Percentiles rank a stretch among this genome's conserved stretches.
These are phyloP conservation scores for Cryptosula pallasiana DNA, from an alignment of 2,888 invertebrate genomes.

Conservation along the genomic window DNA sequence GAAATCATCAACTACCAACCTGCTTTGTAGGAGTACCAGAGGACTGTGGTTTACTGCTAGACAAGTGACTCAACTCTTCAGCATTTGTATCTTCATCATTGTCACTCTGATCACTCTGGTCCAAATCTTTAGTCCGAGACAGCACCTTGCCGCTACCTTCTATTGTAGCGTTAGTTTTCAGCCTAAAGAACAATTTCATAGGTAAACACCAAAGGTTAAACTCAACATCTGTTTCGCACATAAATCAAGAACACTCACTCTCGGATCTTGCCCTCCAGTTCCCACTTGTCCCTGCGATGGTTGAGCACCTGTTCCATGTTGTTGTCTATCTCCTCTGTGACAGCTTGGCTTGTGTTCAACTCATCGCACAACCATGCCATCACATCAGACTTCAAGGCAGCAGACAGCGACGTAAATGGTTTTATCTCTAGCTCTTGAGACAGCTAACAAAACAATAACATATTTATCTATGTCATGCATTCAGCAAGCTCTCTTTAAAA, in stretches of 20 bases:
- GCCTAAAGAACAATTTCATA: neutral
- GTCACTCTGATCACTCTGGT: slow-evolving; percentile 25
- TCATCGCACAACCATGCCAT: slow-evolving; percentile 90
- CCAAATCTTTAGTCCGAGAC: slow-evolving; percentile 3
- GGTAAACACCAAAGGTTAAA: too few relatives aligned
- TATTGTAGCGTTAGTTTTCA: neutral
- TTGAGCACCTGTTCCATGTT: slow-evolving; percentile 80
- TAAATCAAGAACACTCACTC: slow-evolving; percentile 64
- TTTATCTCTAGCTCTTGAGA: slow-evolving; percentile 66
- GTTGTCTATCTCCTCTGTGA: slow-evolving; percentile 77
- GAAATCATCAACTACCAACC: too few relatives aligned
- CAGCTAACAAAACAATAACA: slow-evolving; percentile 37
- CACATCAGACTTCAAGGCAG: slow-evolving; percentile 80
- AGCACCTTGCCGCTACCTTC: neutral
- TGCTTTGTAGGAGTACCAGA: neutral
- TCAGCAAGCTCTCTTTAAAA: neutral
- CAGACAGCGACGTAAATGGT: slow-evolving; percentile 77
- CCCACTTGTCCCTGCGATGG: slow-evolving; percentile 82
- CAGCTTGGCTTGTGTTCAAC: slow-evolving; percentile 83
- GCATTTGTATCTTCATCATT: neutral
- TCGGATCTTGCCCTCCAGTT: slow-evolving; percentile 84
- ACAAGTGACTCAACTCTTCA: neutral
- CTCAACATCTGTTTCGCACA: too few relatives aligned
- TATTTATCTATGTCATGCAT: neutral
- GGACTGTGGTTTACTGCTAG: neutral